These are phyloP conservation scores for Mesembrinibis cayennensis DNA, from an alignment of 2,113 vertebrate genomes.

Conservation along the genomic window DNA sequence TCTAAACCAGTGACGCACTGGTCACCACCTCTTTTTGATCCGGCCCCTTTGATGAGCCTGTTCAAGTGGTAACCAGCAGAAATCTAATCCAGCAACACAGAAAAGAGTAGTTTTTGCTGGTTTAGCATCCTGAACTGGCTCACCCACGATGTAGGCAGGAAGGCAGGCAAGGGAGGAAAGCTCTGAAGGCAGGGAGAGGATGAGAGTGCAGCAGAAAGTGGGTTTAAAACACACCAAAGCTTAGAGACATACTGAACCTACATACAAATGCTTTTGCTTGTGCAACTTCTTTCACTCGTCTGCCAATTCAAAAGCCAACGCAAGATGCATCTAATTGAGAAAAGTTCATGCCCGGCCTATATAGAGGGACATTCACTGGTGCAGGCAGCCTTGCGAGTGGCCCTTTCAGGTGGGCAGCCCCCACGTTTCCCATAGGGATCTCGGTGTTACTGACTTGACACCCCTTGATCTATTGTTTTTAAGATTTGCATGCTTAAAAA, in stretches of 20 bases:
- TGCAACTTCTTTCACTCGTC: background rate
- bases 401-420: background rate
- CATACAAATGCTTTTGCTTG: background rate
- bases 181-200: background rate
- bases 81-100: background rate
- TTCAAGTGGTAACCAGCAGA: background rate
- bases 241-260: background rate
- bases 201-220: background rate
- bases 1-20: background rate
- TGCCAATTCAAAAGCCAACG: background rate
- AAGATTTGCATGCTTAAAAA: background rate
- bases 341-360: background rate
- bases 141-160: background rate
- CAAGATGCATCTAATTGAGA: background rate
- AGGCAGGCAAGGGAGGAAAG: background rate
- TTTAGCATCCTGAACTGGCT: background rate
- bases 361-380: background rate
- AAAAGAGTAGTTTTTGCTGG: background rate
- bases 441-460: background rate
- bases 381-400: background rate
- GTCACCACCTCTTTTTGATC: background rate
- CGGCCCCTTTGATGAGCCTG: background rate
- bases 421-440: background rate
- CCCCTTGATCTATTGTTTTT: background rate
- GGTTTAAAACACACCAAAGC: background rate